Evolutionary conservation across 2,113 vertebrate genomes (phyloP).

Genomic region (Microtus richardsoni): DNA sequence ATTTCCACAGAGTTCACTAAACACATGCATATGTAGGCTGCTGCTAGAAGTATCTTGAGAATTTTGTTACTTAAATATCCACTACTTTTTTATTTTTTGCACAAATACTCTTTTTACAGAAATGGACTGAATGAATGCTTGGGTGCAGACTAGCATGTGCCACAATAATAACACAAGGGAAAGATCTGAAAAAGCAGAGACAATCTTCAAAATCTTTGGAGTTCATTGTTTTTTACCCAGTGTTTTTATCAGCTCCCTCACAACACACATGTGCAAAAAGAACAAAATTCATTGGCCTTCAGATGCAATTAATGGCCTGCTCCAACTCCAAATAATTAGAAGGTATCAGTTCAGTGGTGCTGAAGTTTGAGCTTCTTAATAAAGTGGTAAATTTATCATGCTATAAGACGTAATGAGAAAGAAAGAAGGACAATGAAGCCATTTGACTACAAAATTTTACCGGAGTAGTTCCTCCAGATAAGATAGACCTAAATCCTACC

Average conservation of each 20-base stretch:
- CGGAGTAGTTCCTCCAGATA: slow-evolving; percentile 63
- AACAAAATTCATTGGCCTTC: background rate
- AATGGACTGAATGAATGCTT: background rate
- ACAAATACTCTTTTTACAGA: background rate
- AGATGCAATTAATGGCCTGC: slow-evolving; percentile 60
- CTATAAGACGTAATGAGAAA: slow-evolving; percentile 54
- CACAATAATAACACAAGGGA: background rate
- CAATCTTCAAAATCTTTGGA: background rate
- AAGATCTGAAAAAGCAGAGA: background rate
- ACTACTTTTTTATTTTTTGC: background rate
- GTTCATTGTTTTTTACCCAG: background rate
- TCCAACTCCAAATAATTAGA: slow-evolving; percentile 74
- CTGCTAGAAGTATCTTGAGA: background rate
- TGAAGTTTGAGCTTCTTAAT: slow-evolving; percentile 70
- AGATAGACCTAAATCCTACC: slow-evolving; percentile 69
- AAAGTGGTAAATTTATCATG: slow-evolving; percentile 63
- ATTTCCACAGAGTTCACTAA: background rate
- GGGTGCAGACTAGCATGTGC: background rate
- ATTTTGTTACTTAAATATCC: background rate
- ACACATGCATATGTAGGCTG: background rate
- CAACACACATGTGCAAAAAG: background rate
- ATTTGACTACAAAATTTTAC: slow-evolving; percentile 78
- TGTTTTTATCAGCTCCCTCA: background rate
- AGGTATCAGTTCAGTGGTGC: slow-evolving; percentile 64
- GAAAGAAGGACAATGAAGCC: slow-evolving; percentile 60